Evolutionary conservation across 2,797 vertebrate genomes (phyloP), one percentile per base, ranked within the genome.

Genomic region (Acanthiza pusilla): DNA sequence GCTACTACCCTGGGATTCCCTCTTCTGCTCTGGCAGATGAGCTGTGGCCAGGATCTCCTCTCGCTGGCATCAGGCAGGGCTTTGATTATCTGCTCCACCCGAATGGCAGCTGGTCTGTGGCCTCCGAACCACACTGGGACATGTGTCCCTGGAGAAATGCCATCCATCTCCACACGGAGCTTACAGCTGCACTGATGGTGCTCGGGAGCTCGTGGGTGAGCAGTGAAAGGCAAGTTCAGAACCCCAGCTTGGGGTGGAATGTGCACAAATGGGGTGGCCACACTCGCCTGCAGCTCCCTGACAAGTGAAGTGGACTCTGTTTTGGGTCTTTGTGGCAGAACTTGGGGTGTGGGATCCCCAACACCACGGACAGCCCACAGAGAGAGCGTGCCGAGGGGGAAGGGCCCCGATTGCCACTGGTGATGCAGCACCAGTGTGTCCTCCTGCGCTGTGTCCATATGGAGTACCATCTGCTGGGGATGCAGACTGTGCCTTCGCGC

Each of bases 401-500:
- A 91, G 80, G 94, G 77, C 86, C 74, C 94, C 68, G 20, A 63
- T 40, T 97, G 85, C 87, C 96, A 85, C 91, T 93, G 96, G 97
- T 96, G 93, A 94, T 94, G 88, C 93, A 96, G 88, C 94, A 97
- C 84, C 83, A 96, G 91, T 32, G 32, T 91, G 94, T 93, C 96
- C 93, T 96, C 80, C 91, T 97, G 40, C 65, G 96, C 93, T 76
- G 88, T 91, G 96, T 51, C 96, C 96, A 97, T 96, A 97, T 97
- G 96, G 96, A 94, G 80, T 48, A 89, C 96, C 96, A 96, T 97
- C 96, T 97, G 96, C 32, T 91, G 85, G 85, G 91, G 83, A 96
- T 88, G 91, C 96, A 97, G 95, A 3, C 96, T 90, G 89, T 90
- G 95, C 87, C 91, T 95, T 94, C 20, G 60, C 67, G n/a, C 93